phyloP scores from a whole-genome alignment of 2,797 vertebrate genomes.

The Helostoma temminkii region DNA sequence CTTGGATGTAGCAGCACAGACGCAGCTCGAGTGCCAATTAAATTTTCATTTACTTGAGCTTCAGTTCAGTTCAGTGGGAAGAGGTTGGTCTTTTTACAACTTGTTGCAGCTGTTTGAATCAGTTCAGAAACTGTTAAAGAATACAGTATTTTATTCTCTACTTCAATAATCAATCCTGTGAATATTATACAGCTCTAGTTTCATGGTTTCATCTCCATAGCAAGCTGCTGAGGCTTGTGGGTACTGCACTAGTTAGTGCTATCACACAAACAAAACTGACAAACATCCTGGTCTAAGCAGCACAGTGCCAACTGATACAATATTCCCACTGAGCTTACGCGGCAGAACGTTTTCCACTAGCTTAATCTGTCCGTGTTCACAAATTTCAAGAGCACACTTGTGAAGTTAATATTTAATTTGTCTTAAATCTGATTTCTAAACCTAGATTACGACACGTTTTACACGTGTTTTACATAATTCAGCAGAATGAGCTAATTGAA shows the following conservation, averaged over 20 bases:
- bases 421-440: too few species aligned
- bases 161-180: not conserved
- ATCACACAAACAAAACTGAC: not conserved
- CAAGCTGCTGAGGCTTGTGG: slow-evolving; percentile 9
- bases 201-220: not conserved
- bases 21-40: slow-evolving; percentile 3
- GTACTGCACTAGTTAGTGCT: not conserved
- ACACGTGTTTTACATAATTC: too few species aligned
- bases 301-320: too few species aligned
- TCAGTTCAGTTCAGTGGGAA: not conserved
- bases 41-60: not conserved
- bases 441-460: too few species aligned
- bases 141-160: not conserved
- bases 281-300: too few species aligned
- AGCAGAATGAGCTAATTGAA: too few species aligned
- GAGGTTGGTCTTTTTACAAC: slow-evolving; percentile 1
- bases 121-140: not conserved
- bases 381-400: too few species aligned
- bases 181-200: not conserved
- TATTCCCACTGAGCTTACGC: too few species aligned
- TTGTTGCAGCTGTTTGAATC: not conserved
- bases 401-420: too few species aligned
- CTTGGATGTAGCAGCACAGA: slow-evolving; percentile 2
- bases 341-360: too few species aligned
- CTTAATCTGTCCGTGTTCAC: too few species aligned